Evolutionary conservation across 2,888 invertebrate species (phyloP), one percentile per base, ranked within the genome.

Genomic region (Teleiodes luculella): DNA sequence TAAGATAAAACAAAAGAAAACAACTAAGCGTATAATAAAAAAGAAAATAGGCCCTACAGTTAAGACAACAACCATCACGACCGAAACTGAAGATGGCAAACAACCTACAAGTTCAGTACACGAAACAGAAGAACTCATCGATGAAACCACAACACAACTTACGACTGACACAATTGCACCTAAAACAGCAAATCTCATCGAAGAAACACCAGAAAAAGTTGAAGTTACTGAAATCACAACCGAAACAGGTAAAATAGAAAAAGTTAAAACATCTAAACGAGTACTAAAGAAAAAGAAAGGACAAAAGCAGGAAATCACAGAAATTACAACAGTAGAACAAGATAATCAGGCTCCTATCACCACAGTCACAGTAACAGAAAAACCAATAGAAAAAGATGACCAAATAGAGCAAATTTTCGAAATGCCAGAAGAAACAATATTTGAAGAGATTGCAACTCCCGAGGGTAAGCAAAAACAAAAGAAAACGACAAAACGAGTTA

Each of bases 351-450:
- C 56, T 0, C 66, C n/a, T n/a, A n/a, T 70, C 58, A 73, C 71
- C 0, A 74, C 75, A 1, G 54, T 54, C 4, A 46, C 50, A n/a
- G 49, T 49, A 0, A 39, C 30, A 35, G 55, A 61, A 11, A 30
- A 16, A 31, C 13, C 14, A 31, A 78, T 1, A 1, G 58, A 62
- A 11, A 53, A 58, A 2, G 78, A 78, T 10, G 58, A 73, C 20
- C 64, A 66, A 0, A 79, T 79, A 55, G 80, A 76, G 62, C 73
- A 79, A 52, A 84, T 81, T 0, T 73, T 86, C 2, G 78, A 79
- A 67, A 67, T 83, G 74, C 83, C 83, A 20, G 79, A 82, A 70
- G 82, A 81, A 66, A 64, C 80, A 3, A 55, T 43, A 7, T 47
- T 66, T 66, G 55, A 60, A 50, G 41, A 52, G 11, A 28, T 48